A percentile compares a stretch with the other conserved stretches of the same genome.
phyloP scores from a whole-genome alignment of 2,888 invertebrate species.

The Oxytorus armatus region DNA sequence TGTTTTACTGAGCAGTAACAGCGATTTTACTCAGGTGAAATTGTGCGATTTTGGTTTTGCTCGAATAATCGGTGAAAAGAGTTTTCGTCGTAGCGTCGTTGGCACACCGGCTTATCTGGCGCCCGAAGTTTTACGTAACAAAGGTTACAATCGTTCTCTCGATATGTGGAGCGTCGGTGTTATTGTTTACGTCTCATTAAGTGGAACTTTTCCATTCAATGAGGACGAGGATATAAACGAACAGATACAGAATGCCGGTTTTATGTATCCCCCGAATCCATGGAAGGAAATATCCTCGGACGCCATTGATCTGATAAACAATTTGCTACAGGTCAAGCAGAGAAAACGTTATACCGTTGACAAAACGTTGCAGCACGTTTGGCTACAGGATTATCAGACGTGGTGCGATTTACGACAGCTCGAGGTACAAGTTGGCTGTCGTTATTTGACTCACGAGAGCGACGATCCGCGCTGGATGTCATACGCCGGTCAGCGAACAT shows the following conservation, averaged over 20 bases:
- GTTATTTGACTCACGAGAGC: conserved; percentile 96
- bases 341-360: conserved; percentile 98
- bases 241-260: conserved; percentile 99
- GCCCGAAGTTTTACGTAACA: conserved; percentile 98
- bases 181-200: conserved; percentile 98
- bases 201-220: conserved; percentile 99
- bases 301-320: conserved; percentile 99
- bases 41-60: conserved; percentile 99
- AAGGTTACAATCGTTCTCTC: conserved; percentile 98
- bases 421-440: conserved; percentile 90
- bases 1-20: conserved; percentile 96
- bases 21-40: conserved; percentile 99
- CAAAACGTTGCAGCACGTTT: conserved; percentile 96
- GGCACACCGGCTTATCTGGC: conserved; percentile 99
- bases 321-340: conserved; percentile 98
- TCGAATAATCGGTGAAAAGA: conserved; percentile 99
- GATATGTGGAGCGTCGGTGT: conserved; percentile 99
- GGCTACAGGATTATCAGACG: conserved; percentile 98
- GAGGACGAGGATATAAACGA: conserved; percentile 99
- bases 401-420: conserved; percentile 97
- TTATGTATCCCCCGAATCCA: conserved; percentile 99
- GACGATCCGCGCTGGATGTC: conserved; percentile 96
- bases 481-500: conserved; percentile 80
- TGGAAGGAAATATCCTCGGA: conserved; percentile 98
- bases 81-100: conserved; percentile 98